phyloP scores from a whole-genome alignment of 2,113 vertebrate genomes.

The Alligator mississippiensis region DNA sequence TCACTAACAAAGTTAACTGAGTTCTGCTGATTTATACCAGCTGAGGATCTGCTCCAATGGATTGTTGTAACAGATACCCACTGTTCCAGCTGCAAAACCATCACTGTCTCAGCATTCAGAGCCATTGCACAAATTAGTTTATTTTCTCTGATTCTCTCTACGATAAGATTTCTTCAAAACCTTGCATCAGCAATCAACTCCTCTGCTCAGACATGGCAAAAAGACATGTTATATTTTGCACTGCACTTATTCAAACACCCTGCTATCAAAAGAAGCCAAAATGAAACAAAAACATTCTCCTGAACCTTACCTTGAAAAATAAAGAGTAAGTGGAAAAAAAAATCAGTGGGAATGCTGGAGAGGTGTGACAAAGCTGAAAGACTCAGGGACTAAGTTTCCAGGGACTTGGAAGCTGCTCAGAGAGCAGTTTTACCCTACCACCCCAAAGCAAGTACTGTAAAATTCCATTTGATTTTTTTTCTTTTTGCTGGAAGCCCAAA shows the following conservation, averaged over 20 bases:
- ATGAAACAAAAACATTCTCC: background rate
- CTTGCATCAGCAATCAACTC: slow-evolving; percentile 1
- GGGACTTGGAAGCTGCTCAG: slow-evolving; percentile 58
- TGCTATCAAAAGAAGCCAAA: background rate
- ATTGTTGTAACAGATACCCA: background rate
- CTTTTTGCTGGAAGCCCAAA: slow-evolving; percentile 66
- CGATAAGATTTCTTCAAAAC: background rate
- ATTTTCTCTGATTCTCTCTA: background rate
- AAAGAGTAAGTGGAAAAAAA: slow-evolving; percentile 39
- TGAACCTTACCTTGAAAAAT: slow-evolving; percentile 9
- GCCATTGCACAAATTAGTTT: background rate
- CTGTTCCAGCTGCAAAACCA: background rate
- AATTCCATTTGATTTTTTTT: slow-evolving; percentile 73
- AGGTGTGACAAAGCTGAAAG: slow-evolving; percentile 35
- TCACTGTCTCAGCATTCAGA: background rate
- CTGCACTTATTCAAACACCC: background rate
- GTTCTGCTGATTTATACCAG: fast-evolving
- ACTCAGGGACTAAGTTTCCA: slow-evolving; percentile 39
- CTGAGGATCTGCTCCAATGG: background rate
- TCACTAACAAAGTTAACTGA: background rate
- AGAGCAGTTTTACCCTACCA: slow-evolving; percentile 61
- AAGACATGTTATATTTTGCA: background rate
- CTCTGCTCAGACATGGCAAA: background rate
- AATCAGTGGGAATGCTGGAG: background rate
- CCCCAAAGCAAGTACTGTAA: slow-evolving; percentile 71